A percentile compares a stretch with the other conserved stretches of the same genome.
Conservation (phyloP, 2,888 invertebrate species). For the Cataglyphis albicans region DNA sequence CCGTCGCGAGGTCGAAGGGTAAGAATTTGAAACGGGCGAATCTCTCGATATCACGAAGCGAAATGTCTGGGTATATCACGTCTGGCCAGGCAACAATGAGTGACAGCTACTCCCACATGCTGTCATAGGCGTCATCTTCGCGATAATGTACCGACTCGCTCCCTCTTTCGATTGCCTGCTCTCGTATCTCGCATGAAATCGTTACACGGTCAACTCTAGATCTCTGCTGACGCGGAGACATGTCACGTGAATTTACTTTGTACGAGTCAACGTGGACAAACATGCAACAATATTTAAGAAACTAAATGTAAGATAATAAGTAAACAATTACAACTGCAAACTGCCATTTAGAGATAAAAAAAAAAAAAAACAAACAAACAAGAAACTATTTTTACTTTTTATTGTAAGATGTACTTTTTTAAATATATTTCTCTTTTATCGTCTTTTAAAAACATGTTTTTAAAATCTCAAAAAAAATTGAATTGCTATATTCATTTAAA, state of each 20-base stretch:
- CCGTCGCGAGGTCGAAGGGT: conserved; percentile 64
- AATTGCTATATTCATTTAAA: background rate
- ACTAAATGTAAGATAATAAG: background rate
- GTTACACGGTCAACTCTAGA: conserved; percentile 77
- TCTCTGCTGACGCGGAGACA: conserved; percentile 65
- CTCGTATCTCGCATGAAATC: conserved; percentile 79
- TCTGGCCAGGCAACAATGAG: conserved; percentile 82
- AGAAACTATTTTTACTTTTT: background rate
- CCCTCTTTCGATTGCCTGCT: conserved; percentile 69
- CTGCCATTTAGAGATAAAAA: background rate
- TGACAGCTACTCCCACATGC: conserved; percentile 85
- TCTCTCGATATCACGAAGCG: conserved; percentile 69
- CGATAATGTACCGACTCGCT: conserved; percentile 78
- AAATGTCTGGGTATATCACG: conserved; percentile 78
- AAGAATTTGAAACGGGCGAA: conserved; percentile 68
- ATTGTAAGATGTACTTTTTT: background rate
- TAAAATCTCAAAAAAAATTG: background rate
- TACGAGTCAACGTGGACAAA: background rate
- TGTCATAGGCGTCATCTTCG: conserved; percentile 82
- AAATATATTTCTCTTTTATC: background rate
- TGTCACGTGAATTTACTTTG: conserved; percentile 57
- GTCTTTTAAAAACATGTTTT: background rate
- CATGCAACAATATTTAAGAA: background rate
- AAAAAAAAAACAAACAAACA: background rate
- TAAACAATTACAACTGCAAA: background rate